phyloP scores from a whole-genome alignment of 2,113 vertebrate species.

The Strix uralensis region DNA sequence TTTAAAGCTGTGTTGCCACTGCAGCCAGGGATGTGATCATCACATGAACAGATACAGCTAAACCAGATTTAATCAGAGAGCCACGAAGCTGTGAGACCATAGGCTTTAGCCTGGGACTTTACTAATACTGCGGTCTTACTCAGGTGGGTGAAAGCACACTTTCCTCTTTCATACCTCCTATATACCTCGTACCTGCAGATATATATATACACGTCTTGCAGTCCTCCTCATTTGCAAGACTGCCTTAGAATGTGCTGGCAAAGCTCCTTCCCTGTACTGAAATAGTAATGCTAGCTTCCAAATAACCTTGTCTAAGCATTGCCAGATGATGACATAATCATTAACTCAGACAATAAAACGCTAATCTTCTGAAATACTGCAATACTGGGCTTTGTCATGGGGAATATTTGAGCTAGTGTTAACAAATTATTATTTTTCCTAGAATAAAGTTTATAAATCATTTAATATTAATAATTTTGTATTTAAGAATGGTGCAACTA shows the following conservation, averaged over 20 bases:
- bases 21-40: not conserved
- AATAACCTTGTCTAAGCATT: not conserved
- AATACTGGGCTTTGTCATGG: not conserved
- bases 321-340: not conserved
- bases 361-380: not conserved
- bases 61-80: not conserved
- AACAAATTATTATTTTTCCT: not conserved
- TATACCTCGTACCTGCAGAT: not conserved
- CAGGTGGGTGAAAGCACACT: not conserved
- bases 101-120: not conserved
- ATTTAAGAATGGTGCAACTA: not conserved
- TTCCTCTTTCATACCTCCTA: not conserved
- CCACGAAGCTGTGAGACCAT: not conserved
- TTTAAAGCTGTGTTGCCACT: not conserved
- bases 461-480: not conserved
- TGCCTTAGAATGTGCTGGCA: not conserved
- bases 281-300: not conserved
- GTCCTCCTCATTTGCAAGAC: not conserved
- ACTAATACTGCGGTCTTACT: not conserved
- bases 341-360: not conserved
- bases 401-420: not conserved
- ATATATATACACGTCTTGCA: not conserved
- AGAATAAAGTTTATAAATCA: not conserved
- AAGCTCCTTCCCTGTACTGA: not conserved
- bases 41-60: not conserved